Evolutionary conservation across 2,113 vertebrate genomes (phyloP).

Genomic region (Labrus mixtus): DNA sequence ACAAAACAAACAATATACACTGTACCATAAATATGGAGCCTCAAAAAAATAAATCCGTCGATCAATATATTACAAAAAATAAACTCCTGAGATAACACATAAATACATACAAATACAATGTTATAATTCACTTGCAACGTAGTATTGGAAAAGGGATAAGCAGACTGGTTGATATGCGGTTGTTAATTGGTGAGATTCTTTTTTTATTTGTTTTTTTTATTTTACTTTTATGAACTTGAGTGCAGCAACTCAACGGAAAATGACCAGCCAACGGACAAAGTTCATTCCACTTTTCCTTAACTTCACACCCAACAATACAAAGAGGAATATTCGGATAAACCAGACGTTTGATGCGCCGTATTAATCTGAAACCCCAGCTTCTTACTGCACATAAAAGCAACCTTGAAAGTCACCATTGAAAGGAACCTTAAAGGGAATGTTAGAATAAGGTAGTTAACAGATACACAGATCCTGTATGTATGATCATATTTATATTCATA

Average conservation of each 20-base stretch:
- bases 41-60: slow-evolving; percentile 75
- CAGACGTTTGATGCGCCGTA: slow-evolving; percentile 23
- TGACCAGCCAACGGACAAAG: slow-evolving; percentile 39
- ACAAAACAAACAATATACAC: slow-evolving; percentile 78
- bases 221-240: slow-evolving; percentile 43
- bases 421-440: slow-evolving; percentile 69
- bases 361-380: slow-evolving; percentile 24
- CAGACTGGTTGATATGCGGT: slow-evolving; percentile 60
- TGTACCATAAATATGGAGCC: slow-evolving; percentile 77
- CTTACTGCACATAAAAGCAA: slow-evolving; percentile 49
- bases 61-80: slow-evolving; percentile 79
- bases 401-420: slow-evolving; percentile 47
- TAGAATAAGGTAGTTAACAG: slow-evolving; percentile 49
- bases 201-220: neutral
- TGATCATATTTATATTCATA: slow-evolving; percentile 56
- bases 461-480: slow-evolving; percentile 65
- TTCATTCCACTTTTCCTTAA: slow-evolving; percentile 49
- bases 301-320: slow-evolving; percentile 23
- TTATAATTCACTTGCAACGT: slow-evolving; percentile 69
- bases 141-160: slow-evolving; percentile 69
- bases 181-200: slow-evolving; percentile 34
- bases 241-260: slow-evolving; percentile 59
- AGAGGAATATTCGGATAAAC: slow-evolving; percentile 24
- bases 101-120: slow-evolving; percentile 75
- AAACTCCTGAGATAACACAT: slow-evolving; percentile 82